Evolutionary conservation across 2,113 vertebrate species (phyloP).

Genomic region (Choloepus hoffmanni): DNA sequence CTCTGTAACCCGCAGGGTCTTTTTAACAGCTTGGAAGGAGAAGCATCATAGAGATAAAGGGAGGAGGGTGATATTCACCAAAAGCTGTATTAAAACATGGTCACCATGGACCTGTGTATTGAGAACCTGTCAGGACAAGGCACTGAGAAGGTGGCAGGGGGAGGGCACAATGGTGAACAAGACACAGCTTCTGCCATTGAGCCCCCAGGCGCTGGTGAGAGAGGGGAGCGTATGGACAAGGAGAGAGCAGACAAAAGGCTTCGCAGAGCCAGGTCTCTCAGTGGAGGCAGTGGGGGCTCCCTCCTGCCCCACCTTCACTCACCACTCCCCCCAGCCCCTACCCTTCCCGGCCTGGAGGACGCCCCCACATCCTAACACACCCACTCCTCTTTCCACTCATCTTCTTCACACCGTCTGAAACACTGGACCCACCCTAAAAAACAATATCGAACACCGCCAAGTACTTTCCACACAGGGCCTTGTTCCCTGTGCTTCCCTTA

Average conservation of each 20-base stretch:
- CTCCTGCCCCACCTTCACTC: neutral
- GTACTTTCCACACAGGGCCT: neutral
- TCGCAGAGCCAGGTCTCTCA: neutral
- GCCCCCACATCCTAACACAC: neutral
- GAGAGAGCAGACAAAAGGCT: neutral
- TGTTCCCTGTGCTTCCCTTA: neutral
- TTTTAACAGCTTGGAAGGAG: neutral
- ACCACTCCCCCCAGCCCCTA: too few relatives aligned
- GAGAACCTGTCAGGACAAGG: neutral
- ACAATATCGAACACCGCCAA: neutral
- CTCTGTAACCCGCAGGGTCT: neutral
- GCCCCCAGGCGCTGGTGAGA: neutral
- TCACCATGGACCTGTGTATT: neutral
- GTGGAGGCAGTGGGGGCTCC: neutral
- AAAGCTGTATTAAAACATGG: constrained; percentile 15
- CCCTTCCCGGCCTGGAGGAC: neutral
- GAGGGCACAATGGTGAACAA: neutral
- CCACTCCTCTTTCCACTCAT: neutral
- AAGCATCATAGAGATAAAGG: neutral
- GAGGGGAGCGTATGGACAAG: neutral
- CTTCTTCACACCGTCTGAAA: neutral
- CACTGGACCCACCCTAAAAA: neutral
- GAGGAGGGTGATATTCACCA: neutral
- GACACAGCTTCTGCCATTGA: neutral
- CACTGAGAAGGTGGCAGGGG: neutral